A percentile compares a stretch with the other conserved stretches of the same genome.
Conservation (phyloP, 2,888 invertebrate species). For the Ormyrus pomaceus region DNA sequence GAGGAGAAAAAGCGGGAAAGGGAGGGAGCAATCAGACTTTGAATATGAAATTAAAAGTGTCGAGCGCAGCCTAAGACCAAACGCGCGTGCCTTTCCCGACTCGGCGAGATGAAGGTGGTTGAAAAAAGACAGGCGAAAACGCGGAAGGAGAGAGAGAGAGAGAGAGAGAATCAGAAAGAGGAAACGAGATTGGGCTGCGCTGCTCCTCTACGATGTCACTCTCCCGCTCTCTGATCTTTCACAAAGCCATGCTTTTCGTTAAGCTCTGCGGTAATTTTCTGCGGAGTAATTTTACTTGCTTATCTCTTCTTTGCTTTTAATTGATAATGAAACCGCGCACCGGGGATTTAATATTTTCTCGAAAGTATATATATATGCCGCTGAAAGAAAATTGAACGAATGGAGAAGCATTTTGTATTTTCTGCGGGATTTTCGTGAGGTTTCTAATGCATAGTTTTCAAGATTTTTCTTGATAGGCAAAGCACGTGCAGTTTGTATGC, state of each 20-base stretch:
- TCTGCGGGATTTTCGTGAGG: no score
- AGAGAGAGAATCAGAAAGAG: neutral
- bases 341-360: no score
- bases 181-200: conserved; percentile 17
- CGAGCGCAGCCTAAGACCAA: conserved; percentile 56
- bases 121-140: neutral
- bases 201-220: conserved; percentile 21
- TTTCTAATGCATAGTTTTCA: no score
- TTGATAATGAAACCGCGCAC: no score
- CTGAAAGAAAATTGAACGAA: no score
- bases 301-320: conserved; percentile 7
- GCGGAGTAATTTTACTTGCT: conserved; percentile 31
- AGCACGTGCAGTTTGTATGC: no score
- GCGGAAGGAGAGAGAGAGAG: neutral
- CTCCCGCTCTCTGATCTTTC: conserved; percentile 36
- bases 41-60: conserved; percentile 66
- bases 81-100: conserved; percentile 33
- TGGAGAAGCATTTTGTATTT: no score
- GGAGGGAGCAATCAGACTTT: conserved; percentile 62
- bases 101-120: conserved; percentile 21
- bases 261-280: neutral
- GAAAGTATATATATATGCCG: no score
- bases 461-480: no score
- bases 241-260: conserved; percentile 26
- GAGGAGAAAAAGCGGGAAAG: neutral